Conservation (phyloP, 2,797 vertebrate species). For the Phataginus tricuspis region DNA sequence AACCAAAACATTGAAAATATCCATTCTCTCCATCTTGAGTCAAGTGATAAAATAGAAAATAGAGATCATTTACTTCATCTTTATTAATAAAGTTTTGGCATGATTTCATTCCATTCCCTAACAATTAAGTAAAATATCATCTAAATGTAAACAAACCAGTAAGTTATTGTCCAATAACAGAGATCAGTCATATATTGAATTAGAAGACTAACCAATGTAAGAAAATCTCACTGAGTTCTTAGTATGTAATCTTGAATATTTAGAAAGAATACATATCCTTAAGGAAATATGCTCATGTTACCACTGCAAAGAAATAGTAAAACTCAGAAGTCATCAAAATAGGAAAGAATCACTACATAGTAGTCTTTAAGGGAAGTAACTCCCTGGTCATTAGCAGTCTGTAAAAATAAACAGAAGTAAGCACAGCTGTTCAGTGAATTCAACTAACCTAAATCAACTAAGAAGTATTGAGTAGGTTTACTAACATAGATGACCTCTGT, state of each 20-base stretch:
- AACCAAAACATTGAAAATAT: constrained; percentile 27
- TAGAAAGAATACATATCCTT: background rate
- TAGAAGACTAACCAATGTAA: constrained; percentile 21
- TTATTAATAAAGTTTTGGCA: background rate
- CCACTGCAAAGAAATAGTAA: background rate
- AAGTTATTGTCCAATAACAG: background rate
- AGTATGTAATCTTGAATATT: background rate
- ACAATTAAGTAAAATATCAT: background rate
- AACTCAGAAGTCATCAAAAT: background rate
- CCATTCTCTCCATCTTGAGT: background rate
- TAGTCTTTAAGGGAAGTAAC: background rate
- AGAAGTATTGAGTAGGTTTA: background rate
- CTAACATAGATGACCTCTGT: background rate
- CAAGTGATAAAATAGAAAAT: constrained; percentile 27
- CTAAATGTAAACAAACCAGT: background rate
- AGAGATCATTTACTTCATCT: background rate
- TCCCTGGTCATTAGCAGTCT: background rate
- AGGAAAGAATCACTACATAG: background rate
- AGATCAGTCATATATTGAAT: background rate
- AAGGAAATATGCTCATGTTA: background rate
- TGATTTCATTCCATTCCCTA: constrained; percentile 4
- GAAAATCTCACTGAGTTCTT: background rate
- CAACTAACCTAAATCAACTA: background rate
- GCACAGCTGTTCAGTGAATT: background rate
- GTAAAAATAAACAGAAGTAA: background rate